Evolutionary conservation across 2,113 vertebrate species (phyloP).

Genomic region (Spilogale gracilis): DNA sequence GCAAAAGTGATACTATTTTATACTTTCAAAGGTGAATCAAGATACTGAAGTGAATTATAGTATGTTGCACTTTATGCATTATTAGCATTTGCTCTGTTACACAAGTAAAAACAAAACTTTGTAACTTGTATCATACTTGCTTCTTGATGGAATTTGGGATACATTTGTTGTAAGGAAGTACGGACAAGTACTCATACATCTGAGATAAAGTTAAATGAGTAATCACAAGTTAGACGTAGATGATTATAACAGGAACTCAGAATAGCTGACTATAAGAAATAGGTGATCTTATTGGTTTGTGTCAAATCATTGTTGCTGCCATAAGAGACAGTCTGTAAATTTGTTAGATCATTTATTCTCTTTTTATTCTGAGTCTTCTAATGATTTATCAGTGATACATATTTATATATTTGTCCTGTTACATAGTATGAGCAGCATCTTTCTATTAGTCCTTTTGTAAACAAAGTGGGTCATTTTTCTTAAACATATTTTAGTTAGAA

Average conservation of each 20-base stretch:
- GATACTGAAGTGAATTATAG: neutral
- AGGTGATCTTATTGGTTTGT: neutral
- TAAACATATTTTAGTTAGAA: neutral
- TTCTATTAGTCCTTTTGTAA: neutral
- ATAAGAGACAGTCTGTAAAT: neutral
- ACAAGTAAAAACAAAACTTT: neutral
- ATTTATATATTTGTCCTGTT: neutral
- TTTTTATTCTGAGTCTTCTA: neutral
- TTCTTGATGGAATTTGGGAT: neutral
- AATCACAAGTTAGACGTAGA: neutral
- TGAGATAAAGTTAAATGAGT: neutral
- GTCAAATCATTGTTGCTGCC: neutral
- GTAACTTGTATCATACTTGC: neutral
- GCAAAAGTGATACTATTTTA: neutral
- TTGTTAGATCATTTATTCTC: neutral
- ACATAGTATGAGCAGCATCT: neutral
- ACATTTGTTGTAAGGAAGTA: neutral
- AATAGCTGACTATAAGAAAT: neutral
- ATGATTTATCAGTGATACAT: neutral
- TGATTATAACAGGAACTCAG: neutral
- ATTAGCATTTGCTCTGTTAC: neutral
- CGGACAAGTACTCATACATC: neutral
- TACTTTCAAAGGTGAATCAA: neutral
- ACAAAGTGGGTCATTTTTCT: neutral
- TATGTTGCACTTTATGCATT: neutral